Conservation (phyloP, 2,113 vertebrate genomes). For the Echinops telfairi region DNA sequence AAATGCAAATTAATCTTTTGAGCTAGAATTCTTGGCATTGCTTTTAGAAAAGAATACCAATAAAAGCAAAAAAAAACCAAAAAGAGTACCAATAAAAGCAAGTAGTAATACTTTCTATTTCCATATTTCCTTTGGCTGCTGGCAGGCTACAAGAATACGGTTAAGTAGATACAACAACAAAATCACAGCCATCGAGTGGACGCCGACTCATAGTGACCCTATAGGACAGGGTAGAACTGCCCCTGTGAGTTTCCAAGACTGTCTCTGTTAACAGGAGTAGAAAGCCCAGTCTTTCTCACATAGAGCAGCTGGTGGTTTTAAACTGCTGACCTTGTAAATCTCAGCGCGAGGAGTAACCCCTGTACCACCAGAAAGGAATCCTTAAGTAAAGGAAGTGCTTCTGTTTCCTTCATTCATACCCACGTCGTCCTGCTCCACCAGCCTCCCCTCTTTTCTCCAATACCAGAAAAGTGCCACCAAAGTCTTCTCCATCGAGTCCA, state of each 20-base stretch:
- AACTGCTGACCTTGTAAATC: no score
- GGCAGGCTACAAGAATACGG: background rate
- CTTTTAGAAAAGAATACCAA: background rate
- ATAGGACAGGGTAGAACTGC: no score
- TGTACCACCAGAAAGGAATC: background rate
- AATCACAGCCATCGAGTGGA: background rate
- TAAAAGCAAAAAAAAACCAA: no score
- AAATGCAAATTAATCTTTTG: slow-evolving; percentile 49
- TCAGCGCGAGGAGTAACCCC: no score
- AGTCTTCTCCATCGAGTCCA: no score
- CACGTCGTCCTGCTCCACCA: background rate
- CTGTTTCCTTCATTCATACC: background rate
- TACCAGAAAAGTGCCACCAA: background rate
- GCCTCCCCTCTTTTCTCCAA: background rate
- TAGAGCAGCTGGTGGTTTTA: no score
- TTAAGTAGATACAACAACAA: background rate
- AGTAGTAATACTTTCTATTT: background rate
- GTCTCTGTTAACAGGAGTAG: no score
- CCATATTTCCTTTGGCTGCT: background rate
- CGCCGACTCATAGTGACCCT: no score
- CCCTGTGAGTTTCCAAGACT: no score
- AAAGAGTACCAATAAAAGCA: background rate
- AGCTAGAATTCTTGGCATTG: background rate
- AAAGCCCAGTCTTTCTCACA: no score
- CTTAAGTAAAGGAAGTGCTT: background rate